Evolutionary conservation across 2,797 vertebrate genomes (phyloP).

Genomic region (Cuculus canorus): DNA sequence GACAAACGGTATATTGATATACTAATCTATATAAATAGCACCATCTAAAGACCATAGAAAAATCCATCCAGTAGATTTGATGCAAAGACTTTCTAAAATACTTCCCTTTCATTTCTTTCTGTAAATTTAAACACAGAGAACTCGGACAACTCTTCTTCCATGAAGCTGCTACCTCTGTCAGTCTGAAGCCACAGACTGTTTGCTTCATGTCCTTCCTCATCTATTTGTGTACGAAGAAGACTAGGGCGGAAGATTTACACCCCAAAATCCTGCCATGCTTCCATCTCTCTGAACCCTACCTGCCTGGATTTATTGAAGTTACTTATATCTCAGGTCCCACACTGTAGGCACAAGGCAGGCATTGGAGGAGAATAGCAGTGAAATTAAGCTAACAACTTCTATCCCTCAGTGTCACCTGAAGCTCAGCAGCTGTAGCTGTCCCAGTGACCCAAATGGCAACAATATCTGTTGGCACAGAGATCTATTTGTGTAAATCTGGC

Average conservation of each 20-base stretch:
- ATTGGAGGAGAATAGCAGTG: neutral
- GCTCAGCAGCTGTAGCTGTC: neutral
- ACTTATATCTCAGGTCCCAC: neutral
- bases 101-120: neutral
- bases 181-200: neutral
- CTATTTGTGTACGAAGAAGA: neutral
- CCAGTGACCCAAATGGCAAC: neutral
- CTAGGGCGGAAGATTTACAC: neutral
- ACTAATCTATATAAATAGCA: neutral
- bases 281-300: neutral
- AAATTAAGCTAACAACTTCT: neutral
- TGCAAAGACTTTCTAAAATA: neutral
- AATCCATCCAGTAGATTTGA: neutral
- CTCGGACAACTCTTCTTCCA: neutral
- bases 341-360: neutral
- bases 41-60: neutral
- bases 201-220: neutral
- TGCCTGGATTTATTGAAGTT: neutral
- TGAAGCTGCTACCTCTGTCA: neutral
- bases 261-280: neutral
- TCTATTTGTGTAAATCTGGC: neutral
- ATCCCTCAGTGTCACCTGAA: neutral
- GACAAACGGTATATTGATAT: neutral
- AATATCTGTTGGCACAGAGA: neutral
- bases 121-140: neutral